Conservation (phyloP, 2,888 invertebrate species). For the Sisyra nigra region DNA sequence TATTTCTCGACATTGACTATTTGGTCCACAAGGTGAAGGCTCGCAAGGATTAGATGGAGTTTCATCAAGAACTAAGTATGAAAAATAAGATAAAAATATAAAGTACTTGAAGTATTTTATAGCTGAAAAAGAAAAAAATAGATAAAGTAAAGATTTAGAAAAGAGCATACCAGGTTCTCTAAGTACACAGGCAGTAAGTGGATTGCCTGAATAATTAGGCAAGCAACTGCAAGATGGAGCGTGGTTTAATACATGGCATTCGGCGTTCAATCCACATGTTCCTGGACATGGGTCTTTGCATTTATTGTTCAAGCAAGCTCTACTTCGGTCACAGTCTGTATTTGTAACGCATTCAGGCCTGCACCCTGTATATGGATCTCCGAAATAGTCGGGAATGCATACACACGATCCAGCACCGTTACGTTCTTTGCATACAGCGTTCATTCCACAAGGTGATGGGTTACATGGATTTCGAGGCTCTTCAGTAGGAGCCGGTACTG, state of each 20-base stretch:
- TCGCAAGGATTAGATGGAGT: slow-evolving; percentile 33
- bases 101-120: slow-evolving; percentile 11
- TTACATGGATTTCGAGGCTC: slow-evolving; percentile 35
- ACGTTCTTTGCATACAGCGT: slow-evolving; percentile 45
- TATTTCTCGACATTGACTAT: slow-evolving; percentile 43
- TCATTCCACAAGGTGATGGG: slow-evolving; percentile 50
- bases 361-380: slow-evolving; percentile 47
- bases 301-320: slow-evolving; percentile 50
- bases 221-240: slow-evolving; percentile 47
- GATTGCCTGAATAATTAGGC: slow-evolving; percentile 41
- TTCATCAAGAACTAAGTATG: slow-evolving; percentile 17
- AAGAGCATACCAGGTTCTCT: slow-evolving; percentile 23
- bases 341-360: slow-evolving; percentile 51
- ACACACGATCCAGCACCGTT: slow-evolving; percentile 46
- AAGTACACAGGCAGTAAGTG: slow-evolving; percentile 30
- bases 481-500: slow-evolving; percentile 30
- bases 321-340: slow-evolving; percentile 43
- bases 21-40: slow-evolving; percentile 50
- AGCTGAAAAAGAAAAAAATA: slow-evolving; percentile 8
- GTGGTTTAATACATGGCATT: slow-evolving; percentile 45
- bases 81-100: slow-evolving; percentile 11
- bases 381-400: slow-evolving; percentile 44
- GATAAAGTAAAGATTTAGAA: slow-evolving; percentile 1
- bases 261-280: slow-evolving; percentile 39
- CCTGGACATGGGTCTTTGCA: slow-evolving; percentile 42